These are phyloP conservation scores for Euspilapteryx auroguttella DNA, from an alignment of 2,888 invertebrate genomes.

Conservation along the genomic window DNA sequence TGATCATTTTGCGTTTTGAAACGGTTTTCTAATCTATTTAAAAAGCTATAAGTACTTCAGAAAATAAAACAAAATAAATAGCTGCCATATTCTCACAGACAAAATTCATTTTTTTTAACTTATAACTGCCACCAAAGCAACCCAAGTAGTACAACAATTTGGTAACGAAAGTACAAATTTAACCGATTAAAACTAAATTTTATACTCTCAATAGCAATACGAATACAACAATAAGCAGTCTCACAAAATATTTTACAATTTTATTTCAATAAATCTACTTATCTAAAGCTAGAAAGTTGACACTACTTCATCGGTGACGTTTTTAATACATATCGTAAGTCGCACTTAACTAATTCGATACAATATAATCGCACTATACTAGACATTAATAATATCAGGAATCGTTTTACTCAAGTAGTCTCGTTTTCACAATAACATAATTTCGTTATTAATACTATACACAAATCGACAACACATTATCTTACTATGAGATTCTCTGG, in stretches of 20 bases:
- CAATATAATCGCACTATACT: constrained; percentile 48
- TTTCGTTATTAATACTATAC: constrained; percentile 60
- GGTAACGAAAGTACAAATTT: constrained; percentile 56
- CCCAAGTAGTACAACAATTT: constrained; percentile 54
- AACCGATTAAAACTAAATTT: constrained; percentile 44
- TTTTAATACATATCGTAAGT: constrained; percentile 35
- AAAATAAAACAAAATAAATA: neutral
- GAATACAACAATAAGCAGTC: constrained; percentile 62
- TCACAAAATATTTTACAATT: constrained; percentile 58
- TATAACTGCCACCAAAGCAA: constrained; percentile 47
- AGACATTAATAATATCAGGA: constrained; percentile 57
- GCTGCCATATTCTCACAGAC: constrained; percentile 1
- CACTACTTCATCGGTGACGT: constrained; percentile 49
- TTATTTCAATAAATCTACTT: constrained; percentile 49
- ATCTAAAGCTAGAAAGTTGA: too few relatives aligned
- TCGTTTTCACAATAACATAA: constrained; percentile 50
- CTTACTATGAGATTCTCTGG: constrained; percentile 57
- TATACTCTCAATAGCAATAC: constrained; percentile 47
- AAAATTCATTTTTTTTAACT: constrained; percentile 15
- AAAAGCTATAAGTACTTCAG: neutral
- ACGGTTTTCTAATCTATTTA: neutral
- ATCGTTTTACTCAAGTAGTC: constrained; percentile 56
- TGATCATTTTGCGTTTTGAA: constrained; percentile 39
- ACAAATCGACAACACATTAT: constrained; percentile 58
- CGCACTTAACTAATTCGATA: constrained; percentile 50